Conservation (phyloP, 2,797 vertebrate genomes). For the Odontamblyopus lacepedii region DNA sequence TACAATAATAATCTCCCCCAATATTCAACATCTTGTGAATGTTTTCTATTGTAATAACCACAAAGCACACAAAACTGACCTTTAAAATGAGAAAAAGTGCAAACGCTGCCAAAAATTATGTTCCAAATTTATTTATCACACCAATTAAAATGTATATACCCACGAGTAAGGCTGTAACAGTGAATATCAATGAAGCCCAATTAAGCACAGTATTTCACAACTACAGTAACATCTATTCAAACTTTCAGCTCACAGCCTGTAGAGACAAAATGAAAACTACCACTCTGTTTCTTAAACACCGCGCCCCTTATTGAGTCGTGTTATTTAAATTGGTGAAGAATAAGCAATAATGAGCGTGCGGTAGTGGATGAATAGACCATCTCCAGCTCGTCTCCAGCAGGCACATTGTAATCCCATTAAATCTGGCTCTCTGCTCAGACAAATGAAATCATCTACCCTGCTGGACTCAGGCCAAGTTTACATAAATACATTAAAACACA, state of each 20-base stretch:
- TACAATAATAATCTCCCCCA: not conserved
- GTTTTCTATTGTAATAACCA: not conserved
- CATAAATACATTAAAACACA: constrained; percentile 77
- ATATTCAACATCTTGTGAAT: not conserved
- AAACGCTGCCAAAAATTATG: not conserved
- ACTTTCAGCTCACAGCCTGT: not conserved
- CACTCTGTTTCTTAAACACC: not conserved
- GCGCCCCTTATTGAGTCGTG: constrained; percentile 6
- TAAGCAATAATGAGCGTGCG: constrained; percentile 28
- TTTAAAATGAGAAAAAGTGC: not conserved
- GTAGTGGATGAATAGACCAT: constrained; percentile 51
- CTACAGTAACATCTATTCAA: not conserved
- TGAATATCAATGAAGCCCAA: not conserved
- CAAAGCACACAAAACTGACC: constrained; percentile 6
- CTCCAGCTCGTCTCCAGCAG: constrained; percentile 60
- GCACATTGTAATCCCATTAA: constrained; percentile 74
- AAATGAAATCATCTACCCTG: constrained; percentile 76
- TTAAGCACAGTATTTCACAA: not conserved
- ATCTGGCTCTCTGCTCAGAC: constrained; percentile 70
- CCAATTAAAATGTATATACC: constrained; percentile 1
- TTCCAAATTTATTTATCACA: not conserved
- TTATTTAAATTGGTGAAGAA: constrained; percentile 19
- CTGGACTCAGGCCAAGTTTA: constrained; percentile 74
- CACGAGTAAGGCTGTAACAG: not conserved
- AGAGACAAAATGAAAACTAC: not conserved